Evolutionary conservation across 37 sponge, comb jelly and placozoan species (phyloP), one percentile per base, ranked within the genome.

Genomic region (Hormiphora californensis): DNA sequence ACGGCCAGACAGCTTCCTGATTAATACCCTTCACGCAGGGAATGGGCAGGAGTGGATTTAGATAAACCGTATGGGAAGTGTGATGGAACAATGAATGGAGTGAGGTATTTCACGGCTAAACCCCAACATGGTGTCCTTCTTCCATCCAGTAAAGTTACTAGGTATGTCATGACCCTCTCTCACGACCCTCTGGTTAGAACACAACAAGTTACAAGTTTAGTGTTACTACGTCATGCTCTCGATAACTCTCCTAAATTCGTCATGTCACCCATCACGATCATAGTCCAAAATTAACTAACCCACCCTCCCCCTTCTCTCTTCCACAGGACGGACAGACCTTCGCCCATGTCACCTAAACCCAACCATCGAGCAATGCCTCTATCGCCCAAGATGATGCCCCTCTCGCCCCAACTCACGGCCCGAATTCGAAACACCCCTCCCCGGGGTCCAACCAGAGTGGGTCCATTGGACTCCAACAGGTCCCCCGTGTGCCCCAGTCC

Each of bases 41-140:
- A 85, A 0, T 97, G 92, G 93, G 93, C 88, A 5, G 98, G 98
- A 39, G 78, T 97, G 5, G 95, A 94, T 86, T 86, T 93, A 37
- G 93, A 97, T 54, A 92, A 93, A 22, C 89, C 89, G 15, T 62
- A 87, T 7, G 98, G 98, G 27, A 97, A 93, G 89, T 91, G 94
- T 69, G 92, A 97, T 65, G 98, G 98, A 1, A 91, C 93, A 0
- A 89, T 89, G 23, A 90, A 88, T 28, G 94, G 95, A 30, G 91
- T 90, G n/a, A 87, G 90, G n/a, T 97, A 94, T 87, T 97, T 97
- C 90, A 89, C 91, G 51, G 94, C 95, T 63, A 88, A 89, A 85
- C 85, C 90, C 25, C 92, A 94, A 21, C 88, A 88, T 73, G 98
- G 98, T 40, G 32, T 40, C 35, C 12, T 65, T 19, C 38, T 65